Evolutionary conservation across 2,113 vertebrate species (phyloP).

Genomic region (Monarcha castaneiventris): DNA sequence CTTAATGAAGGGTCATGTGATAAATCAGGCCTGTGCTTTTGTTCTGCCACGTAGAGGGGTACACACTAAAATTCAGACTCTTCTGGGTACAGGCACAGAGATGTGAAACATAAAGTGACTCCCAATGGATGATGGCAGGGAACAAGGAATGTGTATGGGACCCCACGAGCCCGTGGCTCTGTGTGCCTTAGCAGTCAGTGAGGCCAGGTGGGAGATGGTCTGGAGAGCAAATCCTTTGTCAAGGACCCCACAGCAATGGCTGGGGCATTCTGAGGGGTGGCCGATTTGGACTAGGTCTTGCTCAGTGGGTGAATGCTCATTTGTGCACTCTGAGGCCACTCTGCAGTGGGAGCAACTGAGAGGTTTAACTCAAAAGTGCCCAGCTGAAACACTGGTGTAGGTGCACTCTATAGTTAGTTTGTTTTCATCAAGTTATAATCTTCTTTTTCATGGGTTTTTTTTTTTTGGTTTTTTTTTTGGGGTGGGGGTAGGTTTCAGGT

Average conservation of each 20-base stretch:
- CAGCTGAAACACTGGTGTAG: neutral
- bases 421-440: neutral
- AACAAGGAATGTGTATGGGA: neutral
- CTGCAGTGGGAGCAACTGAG: neutral
- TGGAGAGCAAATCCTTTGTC: neutral
- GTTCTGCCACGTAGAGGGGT: neutral
- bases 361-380: neutral
- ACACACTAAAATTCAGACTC: fast-evolving
- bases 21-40: neutral
- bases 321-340: neutral
- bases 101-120: neutral
- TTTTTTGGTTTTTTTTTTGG: no score
- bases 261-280: neutral
- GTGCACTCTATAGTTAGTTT: neutral
- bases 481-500: no score
- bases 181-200: neutral
- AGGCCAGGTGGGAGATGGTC: neutral
- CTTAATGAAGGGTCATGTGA: neutral
- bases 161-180: neutral
- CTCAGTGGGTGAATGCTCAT: neutral
- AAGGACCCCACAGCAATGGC: neutral
- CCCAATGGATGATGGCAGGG: neutral
- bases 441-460: neutral
- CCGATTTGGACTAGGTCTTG: neutral
- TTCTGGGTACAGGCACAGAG: neutral